Evolutionary conservation across 2,888 invertebrate genomes (phyloP).

Genomic region (Scaptomyza parva): DNA sequence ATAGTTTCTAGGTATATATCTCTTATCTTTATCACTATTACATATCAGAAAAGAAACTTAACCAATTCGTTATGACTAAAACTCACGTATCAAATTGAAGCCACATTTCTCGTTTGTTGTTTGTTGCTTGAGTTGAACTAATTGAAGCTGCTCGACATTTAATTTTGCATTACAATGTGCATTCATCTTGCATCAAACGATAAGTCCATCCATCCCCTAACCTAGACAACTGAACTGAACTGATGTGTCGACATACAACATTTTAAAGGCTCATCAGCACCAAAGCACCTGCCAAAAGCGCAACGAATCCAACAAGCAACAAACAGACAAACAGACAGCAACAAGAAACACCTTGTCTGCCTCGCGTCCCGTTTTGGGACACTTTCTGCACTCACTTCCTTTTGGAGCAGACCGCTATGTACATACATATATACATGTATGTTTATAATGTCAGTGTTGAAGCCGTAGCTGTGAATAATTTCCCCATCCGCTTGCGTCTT

Average conservation of each 20-base stretch:
- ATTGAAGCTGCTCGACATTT: constrained; percentile 47
- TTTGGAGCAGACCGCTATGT: constrained; percentile 32
- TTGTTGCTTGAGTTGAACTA: constrained; percentile 41
- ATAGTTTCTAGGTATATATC: not conserved
- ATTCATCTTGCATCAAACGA: constrained; percentile 66
- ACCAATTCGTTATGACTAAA: constrained; percentile 20
- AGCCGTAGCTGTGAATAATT: constrained; percentile 83
- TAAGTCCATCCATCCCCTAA: constrained; percentile 33
- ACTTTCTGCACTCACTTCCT: constrained; percentile 45
- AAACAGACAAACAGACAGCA: constrained; percentile 31
- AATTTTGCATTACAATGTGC: constrained; percentile 70
- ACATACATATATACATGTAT: no score
- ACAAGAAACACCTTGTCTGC: constrained; percentile 68
- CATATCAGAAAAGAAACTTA: no score
- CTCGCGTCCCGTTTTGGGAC: constrained; percentile 41
- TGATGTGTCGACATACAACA: constrained; percentile 43
- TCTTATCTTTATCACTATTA: constrained; percentile 9
- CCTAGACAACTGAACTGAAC: constrained; percentile 12
- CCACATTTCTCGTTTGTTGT: constrained; percentile 32
- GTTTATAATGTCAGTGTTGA: constrained; percentile 59
- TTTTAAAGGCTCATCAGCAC: constrained; percentile 39
- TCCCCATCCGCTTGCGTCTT: constrained; percentile 72
- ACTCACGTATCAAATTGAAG: constrained; percentile 24
- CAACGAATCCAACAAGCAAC: constrained; percentile 61
- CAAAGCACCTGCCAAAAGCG: constrained; percentile 67